Evolutionary conservation across 2,888 invertebrate genomes (phyloP).

Genomic region (Pandemis cinnamomeana): DNA sequence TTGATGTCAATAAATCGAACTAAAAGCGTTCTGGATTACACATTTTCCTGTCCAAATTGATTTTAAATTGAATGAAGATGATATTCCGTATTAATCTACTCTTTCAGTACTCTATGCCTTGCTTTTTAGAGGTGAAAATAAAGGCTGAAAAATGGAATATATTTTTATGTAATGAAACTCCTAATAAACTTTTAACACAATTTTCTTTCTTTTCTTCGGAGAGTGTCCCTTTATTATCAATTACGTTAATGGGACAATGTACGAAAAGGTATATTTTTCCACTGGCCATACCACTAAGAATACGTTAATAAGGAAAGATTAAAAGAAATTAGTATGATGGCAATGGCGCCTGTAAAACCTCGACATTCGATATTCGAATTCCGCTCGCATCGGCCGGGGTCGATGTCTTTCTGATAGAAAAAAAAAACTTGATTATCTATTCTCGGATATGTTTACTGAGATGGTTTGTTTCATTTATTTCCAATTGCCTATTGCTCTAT

Average conservation of each 20-base stretch:
- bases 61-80: neutral
- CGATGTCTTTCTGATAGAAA: slow-evolving; percentile 37
- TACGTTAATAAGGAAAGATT: slow-evolving; percentile 62
- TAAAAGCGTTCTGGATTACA: neutral
- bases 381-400: slow-evolving; percentile 50
- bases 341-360: slow-evolving; percentile 55
- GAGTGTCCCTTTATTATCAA: too few species aligned
- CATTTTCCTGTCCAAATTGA: neutral
- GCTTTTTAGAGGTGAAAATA: too few species aligned
- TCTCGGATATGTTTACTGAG: slow-evolving; percentile 13
- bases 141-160: too few species aligned
- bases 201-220: too few species aligned
- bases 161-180: too few species aligned
- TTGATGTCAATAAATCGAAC: neutral
- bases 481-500: slow-evolving; percentile 11
- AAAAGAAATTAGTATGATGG: slow-evolving; percentile 63
- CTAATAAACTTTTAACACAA: too few species aligned
- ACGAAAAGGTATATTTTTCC: neutral
- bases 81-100: too few species aligned
- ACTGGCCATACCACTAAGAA: slow-evolving; percentile 29
- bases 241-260: neutral
- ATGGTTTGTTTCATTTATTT: slow-evolving; percentile 13
- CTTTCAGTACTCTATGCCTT: too few species aligned
- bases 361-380: slow-evolving; percentile 66
- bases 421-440: slow-evolving; percentile 32